Evolutionary conservation across 2,113 vertebrate species (phyloP), one percentile per base, ranked within the genome.

Genomic region (Garra rufa): DNA sequence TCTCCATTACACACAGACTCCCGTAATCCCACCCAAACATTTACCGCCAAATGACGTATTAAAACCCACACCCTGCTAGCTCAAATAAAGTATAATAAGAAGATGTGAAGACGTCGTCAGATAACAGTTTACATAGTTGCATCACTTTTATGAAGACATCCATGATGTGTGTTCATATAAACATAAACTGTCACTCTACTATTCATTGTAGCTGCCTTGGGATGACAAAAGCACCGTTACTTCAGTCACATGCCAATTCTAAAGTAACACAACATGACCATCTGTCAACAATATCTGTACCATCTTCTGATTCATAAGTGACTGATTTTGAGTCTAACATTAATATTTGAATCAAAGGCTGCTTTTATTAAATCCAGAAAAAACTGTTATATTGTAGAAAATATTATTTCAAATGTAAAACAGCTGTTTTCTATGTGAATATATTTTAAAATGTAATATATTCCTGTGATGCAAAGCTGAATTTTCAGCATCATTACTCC

Each of bases 41-140:
- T 28, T 41, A 59, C 52, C 17, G n/a, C 9, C 30, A 65, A 38
- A 61, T 44, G 74, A 76, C 30, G 5, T 76, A 24, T 48, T 41
- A 43, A 21, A 19, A 63, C 13, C n/a, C 63, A 86, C 65, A 78
- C 75, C 74, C 78, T 21, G 13, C 44, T 74, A 73, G 69, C 9
- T n/a, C 55, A 80, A 86, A 83, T 44, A 76, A 24, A 13, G 14
- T 75, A 9, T n/a, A 21, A n/a, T 26, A 61, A 26, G 10, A n/a
- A 44, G 2, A 30, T n/a, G 8, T 28, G 41, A 43, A 65, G 26
- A 30, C 14, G 43, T 17, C 52, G 10, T 10, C 19, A 41, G 34
- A 76, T 71, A 9, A 67, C 21, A 76, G n/a, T 19, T 75, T 55
- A 55, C 65, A 38, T 69, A 69, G 30, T 69, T 34, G 14, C 24